These are phyloP conservation scores for Sapajus apella DNA, from an alignment of 2,113 vertebrate genomes.

Conservation along the genomic window DNA sequence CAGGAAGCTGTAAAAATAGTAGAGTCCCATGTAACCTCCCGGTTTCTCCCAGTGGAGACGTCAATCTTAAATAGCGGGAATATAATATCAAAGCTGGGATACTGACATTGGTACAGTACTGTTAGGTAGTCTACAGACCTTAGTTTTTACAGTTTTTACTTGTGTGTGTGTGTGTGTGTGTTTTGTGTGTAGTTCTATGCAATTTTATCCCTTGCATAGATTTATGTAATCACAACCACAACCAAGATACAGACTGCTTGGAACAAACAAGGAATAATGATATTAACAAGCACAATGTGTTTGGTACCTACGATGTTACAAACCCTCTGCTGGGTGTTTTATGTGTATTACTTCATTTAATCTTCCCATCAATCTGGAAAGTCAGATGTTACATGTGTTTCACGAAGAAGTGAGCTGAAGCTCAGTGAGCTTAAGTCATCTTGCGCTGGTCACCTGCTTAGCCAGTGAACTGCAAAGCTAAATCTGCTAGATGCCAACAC, in stretches of 20 bases:
- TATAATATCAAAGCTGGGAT: neutral
- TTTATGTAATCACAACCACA: neutral
- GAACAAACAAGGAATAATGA: neutral
- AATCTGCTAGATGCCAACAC: neutral
- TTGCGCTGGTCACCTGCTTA: too few relatives aligned
- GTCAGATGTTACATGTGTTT: neutral
- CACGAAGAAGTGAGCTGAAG: neutral
- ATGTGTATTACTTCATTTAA: neutral
- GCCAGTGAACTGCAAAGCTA: neutral
- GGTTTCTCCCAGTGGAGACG: neutral
- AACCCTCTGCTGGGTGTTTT: neutral
- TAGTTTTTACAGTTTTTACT: neutral
- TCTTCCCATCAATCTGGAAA: neutral
- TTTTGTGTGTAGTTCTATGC: neutral
- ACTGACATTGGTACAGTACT: neutral
- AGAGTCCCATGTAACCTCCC: rapidly evolving
- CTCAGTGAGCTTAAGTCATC: neutral
- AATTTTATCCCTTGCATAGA: neutral
- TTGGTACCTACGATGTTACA: neutral
- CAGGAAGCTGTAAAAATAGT: neutral
- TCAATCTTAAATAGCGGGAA: neutral
- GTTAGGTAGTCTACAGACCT: neutral
- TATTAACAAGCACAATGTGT: neutral
- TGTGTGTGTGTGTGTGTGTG: too few relatives aligned
- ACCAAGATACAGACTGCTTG: neutral